Evolutionary conservation across 2,888 invertebrate species (phyloP).

Genomic region (Gordius sp.): DNA sequence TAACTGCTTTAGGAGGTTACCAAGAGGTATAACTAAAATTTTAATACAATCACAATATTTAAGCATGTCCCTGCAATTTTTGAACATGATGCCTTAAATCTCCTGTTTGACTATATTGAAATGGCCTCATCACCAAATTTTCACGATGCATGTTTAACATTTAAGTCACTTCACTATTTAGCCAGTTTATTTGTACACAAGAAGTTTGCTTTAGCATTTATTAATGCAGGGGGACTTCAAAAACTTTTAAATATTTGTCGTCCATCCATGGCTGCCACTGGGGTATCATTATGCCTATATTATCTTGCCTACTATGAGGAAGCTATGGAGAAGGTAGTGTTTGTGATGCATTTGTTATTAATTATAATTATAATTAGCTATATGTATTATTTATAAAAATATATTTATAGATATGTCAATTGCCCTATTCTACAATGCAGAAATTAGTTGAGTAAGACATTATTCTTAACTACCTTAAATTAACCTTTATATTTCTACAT

Average conservation of each 20-base stretch:
- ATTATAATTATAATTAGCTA: neutral
- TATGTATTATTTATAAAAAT: neutral
- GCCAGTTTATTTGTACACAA: conserved; percentile 82
- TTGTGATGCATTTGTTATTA: neutral
- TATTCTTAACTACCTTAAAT: too few species aligned
- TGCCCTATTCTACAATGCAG: conserved; percentile 35
- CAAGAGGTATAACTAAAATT: conserved; percentile 27
- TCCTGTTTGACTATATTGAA: conserved; percentile 68
- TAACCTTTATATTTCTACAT: too few species aligned
- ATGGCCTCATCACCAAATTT: conserved; percentile 42
- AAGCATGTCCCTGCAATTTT: conserved; percentile 38
- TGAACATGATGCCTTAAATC: conserved; percentile 61
- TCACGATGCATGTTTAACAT: conserved; percentile 64
- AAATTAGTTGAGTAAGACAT: conserved; percentile 24
- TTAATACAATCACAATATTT: neutral
- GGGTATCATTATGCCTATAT: conserved; percentile 77
- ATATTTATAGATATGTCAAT: conserved; percentile 37
- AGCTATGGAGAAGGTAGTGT: conserved; percentile 62
- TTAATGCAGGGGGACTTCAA: conserved; percentile 57
- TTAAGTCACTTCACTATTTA: conserved; percentile 63
- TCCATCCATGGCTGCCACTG: conserved; percentile 77
- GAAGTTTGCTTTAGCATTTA: conserved; percentile 84
- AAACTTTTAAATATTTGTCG: conserved; percentile 60
- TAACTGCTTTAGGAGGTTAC: conserved; percentile 89
- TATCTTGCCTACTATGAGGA: conserved; percentile 88